These are phyloP conservation scores for Notodonta dromedarius DNA, from an alignment of 2,888 invertebrate genomes.

Conservation along the genomic window DNA sequence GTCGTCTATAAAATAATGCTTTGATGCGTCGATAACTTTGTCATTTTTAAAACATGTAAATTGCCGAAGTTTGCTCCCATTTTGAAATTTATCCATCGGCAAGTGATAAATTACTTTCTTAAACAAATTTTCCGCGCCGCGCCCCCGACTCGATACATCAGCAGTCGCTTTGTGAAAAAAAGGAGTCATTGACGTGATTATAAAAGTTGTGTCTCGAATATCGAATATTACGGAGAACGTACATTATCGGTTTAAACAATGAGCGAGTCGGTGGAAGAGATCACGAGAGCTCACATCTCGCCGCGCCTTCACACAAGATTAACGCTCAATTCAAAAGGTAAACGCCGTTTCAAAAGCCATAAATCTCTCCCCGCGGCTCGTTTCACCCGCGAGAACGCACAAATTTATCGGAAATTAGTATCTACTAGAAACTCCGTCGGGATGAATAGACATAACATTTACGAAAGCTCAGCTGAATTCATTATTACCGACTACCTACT, in stretches of 20 bases:
- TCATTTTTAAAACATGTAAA: constrained; percentile 34
- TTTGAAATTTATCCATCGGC: constrained; percentile 34
- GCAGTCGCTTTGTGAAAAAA: constrained; percentile 24
- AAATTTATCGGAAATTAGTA: constrained; percentile 81
- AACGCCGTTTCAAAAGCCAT: constrained; percentile 76
- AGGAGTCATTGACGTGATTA: constrained; percentile 24
- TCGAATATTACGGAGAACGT: constrained; percentile 10
- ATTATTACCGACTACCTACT: constrained; percentile 22
- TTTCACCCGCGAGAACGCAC: constrained; percentile 75
- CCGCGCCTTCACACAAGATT: constrained; percentile 78
- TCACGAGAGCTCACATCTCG: constrained; percentile 55
- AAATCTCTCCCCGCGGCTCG: constrained; percentile 73
- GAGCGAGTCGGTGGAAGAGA: constrained; percentile 34
- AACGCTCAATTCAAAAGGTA: constrained; percentile 79
- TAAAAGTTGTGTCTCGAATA: constrained; percentile 16
- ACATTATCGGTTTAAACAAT: constrained; percentile 30
- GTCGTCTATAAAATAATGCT: constrained; percentile 11
- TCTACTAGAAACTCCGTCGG: constrained; percentile 60
- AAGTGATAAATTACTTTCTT: constrained; percentile 44
- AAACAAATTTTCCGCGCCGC: constrained; percentile 36
- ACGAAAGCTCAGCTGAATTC: constrained; percentile 40
- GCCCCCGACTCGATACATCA: constrained; percentile 25
- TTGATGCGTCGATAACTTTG: background rate
- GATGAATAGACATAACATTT: constrained; percentile 50
- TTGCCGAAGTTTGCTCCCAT: constrained; percentile 24